These are phyloP conservation scores for Aleiodes leptofemur DNA, from an alignment of 2,888 invertebrate genomes.

Conservation along the genomic window DNA sequence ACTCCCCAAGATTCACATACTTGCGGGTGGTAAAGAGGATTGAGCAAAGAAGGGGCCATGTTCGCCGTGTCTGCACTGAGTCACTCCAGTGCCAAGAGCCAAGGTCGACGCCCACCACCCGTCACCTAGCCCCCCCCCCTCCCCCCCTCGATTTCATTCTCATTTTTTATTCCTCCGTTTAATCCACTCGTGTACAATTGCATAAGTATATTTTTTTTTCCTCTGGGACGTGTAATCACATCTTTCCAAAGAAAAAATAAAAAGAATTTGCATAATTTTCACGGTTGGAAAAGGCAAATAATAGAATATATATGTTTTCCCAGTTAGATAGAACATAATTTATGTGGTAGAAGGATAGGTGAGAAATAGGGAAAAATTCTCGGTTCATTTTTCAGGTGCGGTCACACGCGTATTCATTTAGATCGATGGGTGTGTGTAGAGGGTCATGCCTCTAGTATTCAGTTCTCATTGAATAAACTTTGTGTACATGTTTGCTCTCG, in stretches of 20 bases:
- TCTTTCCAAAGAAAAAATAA: neutral
- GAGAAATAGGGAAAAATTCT: slow-evolving; percentile 12
- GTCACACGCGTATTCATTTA: slow-evolving; percentile 20
- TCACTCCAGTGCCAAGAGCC: slow-evolving; percentile 41
- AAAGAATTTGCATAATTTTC: neutral
- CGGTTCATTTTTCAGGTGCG: slow-evolving; percentile 9
- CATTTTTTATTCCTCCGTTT: neutral
- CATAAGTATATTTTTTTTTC: neutral
- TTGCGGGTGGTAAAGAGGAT: neutral
- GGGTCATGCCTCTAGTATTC: slow-evolving; percentile 7
- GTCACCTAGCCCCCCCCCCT: neutral
- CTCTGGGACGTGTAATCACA: neutral
- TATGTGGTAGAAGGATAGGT: neutral
- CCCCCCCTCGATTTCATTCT: neutral
- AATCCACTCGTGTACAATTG: slow-evolving; percentile 24
- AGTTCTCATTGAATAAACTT: slow-evolving; percentile 29
- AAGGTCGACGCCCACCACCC: slow-evolving; percentile 43
- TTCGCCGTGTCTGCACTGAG: slow-evolving; percentile 16
- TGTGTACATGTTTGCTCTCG: slow-evolving; percentile 36
- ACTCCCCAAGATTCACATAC: neutral
- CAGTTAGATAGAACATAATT: neutral
- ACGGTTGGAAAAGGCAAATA: no score
- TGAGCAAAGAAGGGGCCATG: neutral
- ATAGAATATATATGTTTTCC: neutral
- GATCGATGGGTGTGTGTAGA: slow-evolving; percentile 24